Percentiles rank a stretch among this genome's conserved stretches.
Evolutionary conservation across 1,140 invertebrate species (phyloP).

Genomic region (Platyscapa corneri): DNA sequence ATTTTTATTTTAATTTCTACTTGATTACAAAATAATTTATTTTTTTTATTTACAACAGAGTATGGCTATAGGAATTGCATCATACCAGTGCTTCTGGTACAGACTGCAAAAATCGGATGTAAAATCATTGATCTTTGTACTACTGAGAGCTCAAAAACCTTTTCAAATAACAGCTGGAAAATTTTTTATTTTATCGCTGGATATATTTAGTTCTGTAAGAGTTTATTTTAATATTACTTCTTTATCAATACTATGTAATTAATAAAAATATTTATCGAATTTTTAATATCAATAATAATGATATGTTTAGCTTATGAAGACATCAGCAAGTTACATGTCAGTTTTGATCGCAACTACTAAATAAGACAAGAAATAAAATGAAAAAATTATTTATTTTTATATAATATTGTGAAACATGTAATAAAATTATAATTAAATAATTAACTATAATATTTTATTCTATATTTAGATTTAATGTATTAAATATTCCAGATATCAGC

Average conservation of each 20-base stretch:
- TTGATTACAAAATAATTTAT: too few relatives aligned
- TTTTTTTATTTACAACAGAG: too few relatives aligned
- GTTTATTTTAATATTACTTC: background rate
- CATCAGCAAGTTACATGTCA: slow-evolving; percentile 57
- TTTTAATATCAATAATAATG: too few relatives aligned
- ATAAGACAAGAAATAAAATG: slow-evolving; percentile 5
- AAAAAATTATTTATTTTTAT: background rate
- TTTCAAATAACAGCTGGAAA: slow-evolving; percentile 41
- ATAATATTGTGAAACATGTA: too few relatives aligned
- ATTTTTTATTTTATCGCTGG: slow-evolving; percentile 29
- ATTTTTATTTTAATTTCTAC: too few relatives aligned
- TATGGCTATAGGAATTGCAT: slow-evolving; percentile 2
- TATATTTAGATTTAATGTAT: too few relatives aligned
- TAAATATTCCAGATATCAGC: too few relatives aligned
- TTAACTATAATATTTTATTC: too few relatives aligned
- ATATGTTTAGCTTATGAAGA: slow-evolving; percentile 57
- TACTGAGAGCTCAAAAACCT: slow-evolving; percentile 22
- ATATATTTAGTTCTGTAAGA: slow-evolving; percentile 12
- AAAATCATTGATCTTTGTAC: slow-evolving; percentile 24
- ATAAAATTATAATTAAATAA: too few relatives aligned
- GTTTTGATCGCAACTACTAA: slow-evolving; percentile 13
- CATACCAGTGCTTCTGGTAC: slow-evolving; percentile 41
- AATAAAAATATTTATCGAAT: too few relatives aligned
- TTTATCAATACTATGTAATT: too few relatives aligned
- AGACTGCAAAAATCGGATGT: background rate